Evolutionary conservation across 2,797 vertebrate genomes (phyloP).

Genomic region (Protonibea diacanthus): DNA sequence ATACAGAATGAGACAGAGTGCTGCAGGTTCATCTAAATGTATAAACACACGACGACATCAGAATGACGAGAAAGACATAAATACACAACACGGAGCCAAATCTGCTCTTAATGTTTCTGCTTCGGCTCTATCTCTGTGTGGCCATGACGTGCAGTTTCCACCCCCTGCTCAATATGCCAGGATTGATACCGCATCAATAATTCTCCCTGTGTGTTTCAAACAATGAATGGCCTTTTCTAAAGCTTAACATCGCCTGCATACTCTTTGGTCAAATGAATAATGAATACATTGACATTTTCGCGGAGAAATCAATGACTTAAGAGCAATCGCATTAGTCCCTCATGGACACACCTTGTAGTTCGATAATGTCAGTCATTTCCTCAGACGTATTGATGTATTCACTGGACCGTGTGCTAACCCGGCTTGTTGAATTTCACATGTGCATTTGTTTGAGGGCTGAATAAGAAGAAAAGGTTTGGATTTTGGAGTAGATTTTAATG

Average conservation of each 20-base stretch:
- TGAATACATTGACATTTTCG: conserved; percentile 86
- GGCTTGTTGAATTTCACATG: conserved; percentile 75
- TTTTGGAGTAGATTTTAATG: conserved; percentile 19
- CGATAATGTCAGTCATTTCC: conserved; percentile 79
- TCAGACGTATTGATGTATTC: conserved; percentile 69
- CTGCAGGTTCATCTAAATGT: not conserved
- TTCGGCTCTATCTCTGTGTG: conserved; percentile 38
- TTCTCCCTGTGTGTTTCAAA: conserved; percentile 47
- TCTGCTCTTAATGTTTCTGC: conserved; percentile 6
- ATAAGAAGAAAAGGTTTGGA: conserved; percentile 13
- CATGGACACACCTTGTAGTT: conserved; percentile 72
- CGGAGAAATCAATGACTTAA: conserved; percentile 79
- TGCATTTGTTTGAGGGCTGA: conserved; percentile 37
- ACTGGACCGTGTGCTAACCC: conserved; percentile 45
- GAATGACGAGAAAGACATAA: not conserved
- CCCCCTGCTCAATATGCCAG: conserved; percentile 54
- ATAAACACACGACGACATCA: not conserved
- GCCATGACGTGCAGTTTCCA: conserved; percentile 15
- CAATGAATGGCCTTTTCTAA: conserved; percentile 53
- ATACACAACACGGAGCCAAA: not conserved
- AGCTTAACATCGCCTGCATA: conserved; percentile 63
- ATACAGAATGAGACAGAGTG: no score
- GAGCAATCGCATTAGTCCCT: conserved; percentile 71
- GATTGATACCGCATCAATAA: conserved; percentile 72
- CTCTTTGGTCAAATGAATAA: conserved; percentile 75